A percentile compares a stretch with the other conserved stretches of the same genome.
Evolutionary conservation across 1,140 invertebrate genomes (phyloP).

Genomic region (Caenorhabditis elegans): DNA sequence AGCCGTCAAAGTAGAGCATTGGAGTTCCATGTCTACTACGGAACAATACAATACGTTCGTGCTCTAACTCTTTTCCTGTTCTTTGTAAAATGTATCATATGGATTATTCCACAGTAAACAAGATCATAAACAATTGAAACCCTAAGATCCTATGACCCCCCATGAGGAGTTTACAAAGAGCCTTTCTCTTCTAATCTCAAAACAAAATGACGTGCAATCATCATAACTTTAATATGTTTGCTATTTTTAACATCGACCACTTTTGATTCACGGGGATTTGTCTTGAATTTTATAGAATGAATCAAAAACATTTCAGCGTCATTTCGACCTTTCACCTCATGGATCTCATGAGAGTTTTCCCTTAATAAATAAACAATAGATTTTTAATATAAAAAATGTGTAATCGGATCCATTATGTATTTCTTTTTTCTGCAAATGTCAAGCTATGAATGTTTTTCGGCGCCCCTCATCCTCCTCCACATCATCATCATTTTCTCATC

Average conservation of each 20-base stretch:
- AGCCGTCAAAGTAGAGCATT: too few relatives aligned
- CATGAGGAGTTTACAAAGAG: too few relatives aligned
- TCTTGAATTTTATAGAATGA: not conserved
- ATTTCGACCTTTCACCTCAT: not conserved
- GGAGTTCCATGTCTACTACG: too few relatives aligned
- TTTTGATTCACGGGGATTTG: not conserved
- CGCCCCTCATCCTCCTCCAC: not conserved
- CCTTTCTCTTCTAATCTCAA: not conserved
- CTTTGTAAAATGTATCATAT: too few relatives aligned
- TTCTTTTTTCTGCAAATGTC: not conserved
- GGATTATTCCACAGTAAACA: too few relatives aligned
- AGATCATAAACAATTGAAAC: too few relatives aligned
- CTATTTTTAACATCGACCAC: not conserved
- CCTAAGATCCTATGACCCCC: not conserved
- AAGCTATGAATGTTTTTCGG: not conserved
- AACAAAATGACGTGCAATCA: not conserved
- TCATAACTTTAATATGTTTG: not conserved
- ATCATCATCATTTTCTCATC: not conserved
- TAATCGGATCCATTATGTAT: not conserved
- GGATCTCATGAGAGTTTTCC: not conserved
- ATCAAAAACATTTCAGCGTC: not conserved
- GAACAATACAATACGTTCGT: too few relatives aligned
- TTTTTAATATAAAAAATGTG: not conserved
- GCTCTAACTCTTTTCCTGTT: too few relatives aligned
- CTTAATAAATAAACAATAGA: not conserved